A percentile compares a stretch with the other conserved stretches of the same genome.
Evolutionary conservation across 2,797 vertebrate species (phyloP).

Genomic region (Loris lydekkerianus): DNA sequence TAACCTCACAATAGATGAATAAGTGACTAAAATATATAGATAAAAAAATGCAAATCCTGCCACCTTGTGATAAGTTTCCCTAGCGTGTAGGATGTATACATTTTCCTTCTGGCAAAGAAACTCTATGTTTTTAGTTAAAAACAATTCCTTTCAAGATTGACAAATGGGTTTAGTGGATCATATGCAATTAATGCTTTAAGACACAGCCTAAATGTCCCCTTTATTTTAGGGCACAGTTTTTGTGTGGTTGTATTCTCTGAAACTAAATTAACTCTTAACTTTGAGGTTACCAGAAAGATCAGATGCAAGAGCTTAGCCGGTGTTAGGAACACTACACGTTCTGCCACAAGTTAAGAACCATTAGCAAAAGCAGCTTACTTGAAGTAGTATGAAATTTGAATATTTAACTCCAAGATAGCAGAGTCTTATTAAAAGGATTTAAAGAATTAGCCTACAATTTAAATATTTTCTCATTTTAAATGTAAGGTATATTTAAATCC

Average conservation of each 20-base stretch:
- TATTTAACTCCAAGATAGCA: constrained; percentile 12
- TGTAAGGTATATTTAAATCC: constrained; percentile 52
- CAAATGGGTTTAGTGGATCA: not conserved
- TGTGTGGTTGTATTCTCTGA: constrained; percentile 35
- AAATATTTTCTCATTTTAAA: constrained; percentile 54
- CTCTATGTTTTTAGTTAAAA: not conserved
- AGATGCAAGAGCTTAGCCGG: not conserved
- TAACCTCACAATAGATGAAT: not conserved
- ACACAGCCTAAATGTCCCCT: not conserved
- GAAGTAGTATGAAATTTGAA: constrained; percentile 3
- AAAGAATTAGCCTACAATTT: not conserved
- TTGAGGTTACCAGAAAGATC: constrained; percentile 27
- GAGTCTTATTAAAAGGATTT: constrained; percentile 10
- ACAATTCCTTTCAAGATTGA: constrained; percentile 12
- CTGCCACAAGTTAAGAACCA: constrained; percentile 38
- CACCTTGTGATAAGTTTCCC: not conserved
- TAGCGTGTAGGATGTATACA: not conserved
- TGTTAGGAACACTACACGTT: constrained; percentile 14
- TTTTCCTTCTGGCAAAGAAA: not conserved
- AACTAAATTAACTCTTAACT: constrained; percentile 26
- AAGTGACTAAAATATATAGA: not conserved
- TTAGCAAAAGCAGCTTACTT: not conserved
- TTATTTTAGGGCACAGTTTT: constrained; percentile 23
- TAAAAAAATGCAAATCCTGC: not conserved
- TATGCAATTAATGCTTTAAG: not conserved